A percentile compares a stretch with the other conserved stretches of the same genome.
Evolutionary conservation across 2,888 invertebrate genomes (phyloP).

Genomic region (Hypsopygia costalis): DNA sequence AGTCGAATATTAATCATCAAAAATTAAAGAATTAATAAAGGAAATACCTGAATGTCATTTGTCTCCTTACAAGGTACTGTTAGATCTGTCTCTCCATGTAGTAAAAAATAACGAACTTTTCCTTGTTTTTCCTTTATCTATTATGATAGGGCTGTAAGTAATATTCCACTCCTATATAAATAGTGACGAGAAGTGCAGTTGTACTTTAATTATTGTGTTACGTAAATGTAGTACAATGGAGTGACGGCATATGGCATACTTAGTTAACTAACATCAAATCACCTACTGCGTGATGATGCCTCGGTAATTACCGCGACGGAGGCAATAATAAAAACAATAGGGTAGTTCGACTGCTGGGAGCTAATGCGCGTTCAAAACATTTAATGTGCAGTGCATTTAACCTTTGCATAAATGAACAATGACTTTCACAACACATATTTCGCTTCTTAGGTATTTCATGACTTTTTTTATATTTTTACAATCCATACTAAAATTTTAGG

Average conservation of each 20-base stretch:
- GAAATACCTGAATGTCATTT: too few relatives aligned
- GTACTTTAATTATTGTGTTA: conserved; percentile 24
- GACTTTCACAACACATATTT: too few relatives aligned
- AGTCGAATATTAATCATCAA: too few relatives aligned
- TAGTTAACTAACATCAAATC: conserved; percentile 44
- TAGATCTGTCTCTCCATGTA: too few relatives aligned
- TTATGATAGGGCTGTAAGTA: neutral
- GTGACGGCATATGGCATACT: conserved; percentile 39
- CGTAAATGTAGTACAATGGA: conserved; percentile 24
- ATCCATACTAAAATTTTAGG: too few relatives aligned
- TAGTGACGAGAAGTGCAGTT: neutral
- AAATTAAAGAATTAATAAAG: too few relatives aligned
- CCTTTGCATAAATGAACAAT: too few relatives aligned
- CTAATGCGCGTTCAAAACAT: conserved; percentile 21
- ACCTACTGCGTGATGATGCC: conserved; percentile 51
- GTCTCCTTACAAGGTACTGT: too few relatives aligned
- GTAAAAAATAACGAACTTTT: too few relatives aligned
- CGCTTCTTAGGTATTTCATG: too few relatives aligned
- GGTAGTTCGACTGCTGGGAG: conserved; percentile 28
- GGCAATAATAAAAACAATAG: conserved; percentile 55
- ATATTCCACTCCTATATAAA: neutral
- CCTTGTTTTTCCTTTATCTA: too few relatives aligned
- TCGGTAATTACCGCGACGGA: conserved; percentile 49
- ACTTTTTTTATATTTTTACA: too few relatives aligned
- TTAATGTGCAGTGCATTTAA: conserved; percentile 20